A percentile compares a stretch with the other conserved stretches of the same genome.
Evolutionary conservation across 2,888 invertebrate species (phyloP).

Genomic region (Elegia similella): DNA sequence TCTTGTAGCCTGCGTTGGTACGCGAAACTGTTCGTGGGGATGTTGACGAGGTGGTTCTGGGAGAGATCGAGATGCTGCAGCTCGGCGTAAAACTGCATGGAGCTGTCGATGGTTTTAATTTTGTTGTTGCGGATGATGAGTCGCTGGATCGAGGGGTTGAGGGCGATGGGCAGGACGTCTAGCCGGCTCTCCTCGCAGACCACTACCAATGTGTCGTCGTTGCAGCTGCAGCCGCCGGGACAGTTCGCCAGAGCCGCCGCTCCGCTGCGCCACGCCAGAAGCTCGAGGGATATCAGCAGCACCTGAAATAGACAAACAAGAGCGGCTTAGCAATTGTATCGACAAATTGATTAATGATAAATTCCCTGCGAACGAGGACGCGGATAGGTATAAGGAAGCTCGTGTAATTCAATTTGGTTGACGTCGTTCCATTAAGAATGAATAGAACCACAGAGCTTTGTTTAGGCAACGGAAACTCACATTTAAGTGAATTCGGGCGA

Average conservation of each 20-base stretch:
- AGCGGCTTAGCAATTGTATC: slow-evolving; percentile 21
- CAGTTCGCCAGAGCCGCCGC: slow-evolving; percentile 87
- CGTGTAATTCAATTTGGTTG: slow-evolving; percentile 21
- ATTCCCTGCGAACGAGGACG: slow-evolving; percentile 5
- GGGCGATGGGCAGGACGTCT: slow-evolving; percentile 93
- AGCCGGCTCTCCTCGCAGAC: slow-evolving; percentile 92
- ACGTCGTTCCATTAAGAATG: slow-evolving; percentile 21
- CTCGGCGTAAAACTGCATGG: slow-evolving; percentile 93
- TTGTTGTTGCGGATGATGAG: slow-evolving; percentile 92
- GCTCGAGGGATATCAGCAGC: slow-evolving; percentile 59
- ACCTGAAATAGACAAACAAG: slow-evolving; percentile 57
- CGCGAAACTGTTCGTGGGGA: slow-evolving; percentile 89
- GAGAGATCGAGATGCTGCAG: slow-evolving; percentile 92
- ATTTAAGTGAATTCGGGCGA: slow-evolving; percentile 14
- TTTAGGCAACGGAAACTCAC: slow-evolving; percentile 18
- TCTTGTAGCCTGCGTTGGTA: slow-evolving; percentile 91
- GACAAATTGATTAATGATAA: slow-evolving; percentile 21
- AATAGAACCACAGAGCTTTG: slow-evolving; percentile 20
- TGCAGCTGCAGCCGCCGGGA: slow-evolving; percentile 93
- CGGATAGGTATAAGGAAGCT: slow-evolving; percentile 15
- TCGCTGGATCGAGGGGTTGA: slow-evolving; percentile 94
- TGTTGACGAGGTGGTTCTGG: slow-evolving; percentile 90
- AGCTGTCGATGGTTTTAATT: slow-evolving; percentile 93
- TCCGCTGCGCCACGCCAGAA: slow-evolving; percentile 63
- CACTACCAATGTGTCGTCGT: slow-evolving; percentile 93